These are phyloP conservation scores for Channa striata DNA, from an alignment of 2,797 vertebrate genomes.

Conservation along the genomic window DNA sequence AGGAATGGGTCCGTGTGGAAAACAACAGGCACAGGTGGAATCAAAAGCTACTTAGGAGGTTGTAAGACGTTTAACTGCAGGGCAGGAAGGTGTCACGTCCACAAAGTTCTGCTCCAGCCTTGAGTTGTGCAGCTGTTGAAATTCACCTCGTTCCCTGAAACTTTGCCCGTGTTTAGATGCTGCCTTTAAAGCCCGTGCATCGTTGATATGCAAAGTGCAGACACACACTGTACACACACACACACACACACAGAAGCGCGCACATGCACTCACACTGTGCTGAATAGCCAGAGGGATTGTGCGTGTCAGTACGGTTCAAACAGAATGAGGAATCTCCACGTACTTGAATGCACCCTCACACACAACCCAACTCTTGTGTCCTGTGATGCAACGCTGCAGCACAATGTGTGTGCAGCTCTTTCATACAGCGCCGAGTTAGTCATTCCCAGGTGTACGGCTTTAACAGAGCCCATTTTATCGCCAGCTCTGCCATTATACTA, in stretches of 20 bases:
- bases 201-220: conserved; percentile 48
- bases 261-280: conserved; percentile 29
- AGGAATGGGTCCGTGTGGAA: neutral
- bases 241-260: conserved; percentile 20
- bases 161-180: conserved; percentile 33
- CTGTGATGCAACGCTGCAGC: conserved; percentile 67
- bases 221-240: conserved; percentile 1
- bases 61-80: conserved; percentile 27
- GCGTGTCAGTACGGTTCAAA: conserved; percentile 79
- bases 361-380: conserved; percentile 20
- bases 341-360: conserved; percentile 40
- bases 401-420: conserved; percentile 16
- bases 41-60: conserved; percentile 29
- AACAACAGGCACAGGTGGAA: conserved; percentile 14
- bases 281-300: conserved; percentile 69
- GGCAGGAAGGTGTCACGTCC: conserved; percentile 6
- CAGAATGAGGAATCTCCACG: conserved; percentile 78
- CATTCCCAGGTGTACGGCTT: conserved; percentile 50
- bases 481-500: conserved; percentile 52
- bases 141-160: conserved; percentile 17
- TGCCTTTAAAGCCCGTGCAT: conserved; percentile 36
- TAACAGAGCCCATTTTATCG: conserved; percentile 65
- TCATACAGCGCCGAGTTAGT: conserved; percentile 20
- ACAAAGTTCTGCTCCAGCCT: conserved; percentile 19
- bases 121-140: conserved; percentile 11